These are phyloP conservation scores for Gobius niger DNA, from an alignment of 2,113 vertebrate genomes.

Conservation along the genomic window DNA sequence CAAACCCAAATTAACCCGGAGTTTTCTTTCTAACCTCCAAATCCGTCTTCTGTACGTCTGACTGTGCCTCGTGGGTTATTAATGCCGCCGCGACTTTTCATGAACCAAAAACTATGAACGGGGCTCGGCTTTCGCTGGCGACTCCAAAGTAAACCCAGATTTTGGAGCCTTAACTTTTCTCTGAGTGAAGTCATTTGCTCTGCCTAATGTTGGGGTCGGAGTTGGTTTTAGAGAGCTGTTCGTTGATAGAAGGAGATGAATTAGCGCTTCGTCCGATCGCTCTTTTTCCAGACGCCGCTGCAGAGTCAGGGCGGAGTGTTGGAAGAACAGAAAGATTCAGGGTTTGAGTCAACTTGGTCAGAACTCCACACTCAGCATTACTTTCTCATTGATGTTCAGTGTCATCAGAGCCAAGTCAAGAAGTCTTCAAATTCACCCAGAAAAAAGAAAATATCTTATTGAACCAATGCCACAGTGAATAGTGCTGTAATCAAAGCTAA, in stretches of 20 bases:
- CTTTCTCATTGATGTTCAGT: too few species aligned
- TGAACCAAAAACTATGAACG: neutral
- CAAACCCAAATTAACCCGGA: neutral
- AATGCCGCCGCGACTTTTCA: neutral
- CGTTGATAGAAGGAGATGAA: neutral
- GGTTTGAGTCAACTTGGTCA: too few species aligned
- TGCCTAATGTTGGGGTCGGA: neutral
- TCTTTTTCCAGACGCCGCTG: constrained; percentile 38
- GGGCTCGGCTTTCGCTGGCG: neutral
- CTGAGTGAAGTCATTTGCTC: neutral
- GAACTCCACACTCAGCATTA: too few species aligned
- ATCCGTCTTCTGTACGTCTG: neutral
- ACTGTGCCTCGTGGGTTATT: neutral
- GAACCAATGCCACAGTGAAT: too few species aligned
- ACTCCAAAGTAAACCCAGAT: neutral
- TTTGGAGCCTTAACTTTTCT: neutral
- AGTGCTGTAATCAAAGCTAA: too few species aligned
- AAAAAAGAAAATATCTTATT: too few species aligned
- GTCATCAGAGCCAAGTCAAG: too few species aligned
- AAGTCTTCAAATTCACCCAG: too few species aligned
- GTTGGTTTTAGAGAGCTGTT: neutral
- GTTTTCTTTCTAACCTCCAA: neutral
- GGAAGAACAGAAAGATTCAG: neutral
- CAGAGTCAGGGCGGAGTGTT: constrained; percentile 42
- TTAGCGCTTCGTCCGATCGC: neutral